Base-by-base conservation (phyloP, 2,888 invertebrate species). In the Aphidoletes aphidimyza region DNA sequence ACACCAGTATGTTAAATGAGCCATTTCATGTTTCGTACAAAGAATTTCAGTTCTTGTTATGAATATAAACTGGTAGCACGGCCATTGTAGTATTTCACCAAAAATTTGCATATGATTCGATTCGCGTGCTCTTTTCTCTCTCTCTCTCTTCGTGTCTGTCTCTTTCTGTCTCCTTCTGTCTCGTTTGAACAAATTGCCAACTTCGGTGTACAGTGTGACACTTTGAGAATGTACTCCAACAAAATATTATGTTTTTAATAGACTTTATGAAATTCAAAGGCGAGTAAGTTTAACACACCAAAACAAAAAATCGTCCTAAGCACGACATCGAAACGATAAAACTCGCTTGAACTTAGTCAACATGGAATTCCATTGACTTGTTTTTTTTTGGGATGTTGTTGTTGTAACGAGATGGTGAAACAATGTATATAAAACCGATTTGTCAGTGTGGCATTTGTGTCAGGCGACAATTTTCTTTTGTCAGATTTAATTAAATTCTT, bases 401-500 rank as follows among this genome's bases (percentile, higher is more conserved):
- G 42, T 14, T 9, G 42, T 14, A 42, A 42, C 6, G 14, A 14
- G 14, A 42, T 9, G 6, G 14, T 14, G 30, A 69, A 69, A 30
- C 6, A 69, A 14, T 30, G 30, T 19, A 47, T 47, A 42, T 47
- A 30, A 69, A 30, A 69, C 30, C 69, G 30, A 69, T 30, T 69
- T 69, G 26, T 14, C 26, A 14, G 30, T 69, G 69, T 69, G 69
- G 69, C 69, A 69, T 30, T 30, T 9, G 34, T 69, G 69, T 69
- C 69, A 69, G 30, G 30, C n/a, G 69, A 69, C 6, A 69, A 30
- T 69, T 69, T 69, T 30, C 34, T n/a, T 69, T 69, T 69, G 69
- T 69, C 69, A 34, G 69, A 69, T 69, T 69, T 69, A 69, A 69
- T 69, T 69, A 69, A 69, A 69, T 69, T 69, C 69, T 69, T 69